Base-by-base conservation (phyloP, 2,888 invertebrate species). In the Dione juno region DNA sequence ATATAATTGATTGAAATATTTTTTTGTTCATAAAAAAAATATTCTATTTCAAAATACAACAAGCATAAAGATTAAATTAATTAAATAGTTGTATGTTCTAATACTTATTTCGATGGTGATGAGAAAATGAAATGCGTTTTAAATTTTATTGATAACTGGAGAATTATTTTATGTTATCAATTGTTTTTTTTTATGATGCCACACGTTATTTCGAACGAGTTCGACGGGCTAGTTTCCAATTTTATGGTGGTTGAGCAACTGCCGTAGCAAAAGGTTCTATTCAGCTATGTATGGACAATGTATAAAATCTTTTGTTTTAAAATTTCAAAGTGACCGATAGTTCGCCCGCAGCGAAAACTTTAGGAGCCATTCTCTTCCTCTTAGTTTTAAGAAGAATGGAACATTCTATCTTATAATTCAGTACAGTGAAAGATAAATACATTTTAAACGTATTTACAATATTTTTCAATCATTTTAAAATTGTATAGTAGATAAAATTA, bases 191-290 rank as follows among this genome's bases (percentile, higher is more conserved):
- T 79, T 82, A 81, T 79, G 81, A 84, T 81, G 79, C 74, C 75
- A 76, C 74, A 82, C 83, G 85, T 87, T 83, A 84, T 87, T 88
- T 85, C 80, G 83, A 81, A 74, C 81, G 82, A 78, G 78, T 78
- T 77, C 80, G 77, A 78, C 82, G 81, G 81, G 81, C 85, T 87
- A 86, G 90, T 88, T 85, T 90, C 88, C 90, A 91, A 92, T 92
- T 92, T 91, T 87, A 92, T 91, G 88, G 90, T 91, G 91, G 91
- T 87, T 89, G 89, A 80, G 84, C 89, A 90, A 81, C 83, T 80
- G 79, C 78, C 77, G 78, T 76, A 77, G 78, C 77, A 75, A 78
- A 77, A 80, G 79, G 76, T 77, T 74, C 74, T 74, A 71, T 70
- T 66, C 70, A 70, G 59, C 69, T 76, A 73, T 74, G 69, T 69